phyloP scores from a whole-genome alignment of 1,140 invertebrate genomes.

The Protaetia brevitarsis region DNA sequence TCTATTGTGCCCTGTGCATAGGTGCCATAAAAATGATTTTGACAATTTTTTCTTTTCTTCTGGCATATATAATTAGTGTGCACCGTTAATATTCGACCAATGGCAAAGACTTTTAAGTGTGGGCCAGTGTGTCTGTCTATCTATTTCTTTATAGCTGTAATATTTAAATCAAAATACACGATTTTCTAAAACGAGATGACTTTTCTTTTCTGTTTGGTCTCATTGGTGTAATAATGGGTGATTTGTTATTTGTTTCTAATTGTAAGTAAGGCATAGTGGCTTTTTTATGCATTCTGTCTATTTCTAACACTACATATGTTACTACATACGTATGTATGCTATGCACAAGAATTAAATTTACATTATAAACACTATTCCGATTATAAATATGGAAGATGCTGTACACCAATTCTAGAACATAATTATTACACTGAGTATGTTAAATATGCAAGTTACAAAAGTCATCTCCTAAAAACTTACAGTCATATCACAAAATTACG shows the following conservation, averaged over 20 bases:
- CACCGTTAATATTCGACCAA: not conserved
- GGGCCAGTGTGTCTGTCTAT: not conserved
- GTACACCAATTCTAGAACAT: too few species aligned
- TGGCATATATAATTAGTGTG: not conserved
- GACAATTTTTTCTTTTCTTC: not conserved
- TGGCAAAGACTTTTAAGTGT: not conserved
- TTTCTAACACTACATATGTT: conserved; percentile 12
- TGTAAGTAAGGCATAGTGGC: not conserved
- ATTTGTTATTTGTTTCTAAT: not conserved
- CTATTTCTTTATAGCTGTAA: conserved; percentile 17
- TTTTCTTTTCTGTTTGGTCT: not conserved
- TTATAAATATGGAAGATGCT: too few species aligned
- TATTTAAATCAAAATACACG: conserved; percentile 4
- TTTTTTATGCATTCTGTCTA: not conserved
- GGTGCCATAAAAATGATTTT: conserved; percentile 2
- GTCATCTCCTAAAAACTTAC: too few species aligned
- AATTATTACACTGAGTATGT: too few species aligned
- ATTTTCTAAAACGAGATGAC: conserved; percentile 5
- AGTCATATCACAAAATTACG: too few species aligned
- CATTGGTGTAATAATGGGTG: not conserved
- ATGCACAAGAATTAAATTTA: not conserved
- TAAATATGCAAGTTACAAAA: too few species aligned
- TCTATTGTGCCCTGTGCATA: not conserved
- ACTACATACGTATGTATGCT: too few species aligned
- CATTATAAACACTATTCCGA: not conserved